Evolutionary conservation across 1,140 invertebrate genomes (phyloP).

Genomic region (Drosophila neocordata): DNA sequence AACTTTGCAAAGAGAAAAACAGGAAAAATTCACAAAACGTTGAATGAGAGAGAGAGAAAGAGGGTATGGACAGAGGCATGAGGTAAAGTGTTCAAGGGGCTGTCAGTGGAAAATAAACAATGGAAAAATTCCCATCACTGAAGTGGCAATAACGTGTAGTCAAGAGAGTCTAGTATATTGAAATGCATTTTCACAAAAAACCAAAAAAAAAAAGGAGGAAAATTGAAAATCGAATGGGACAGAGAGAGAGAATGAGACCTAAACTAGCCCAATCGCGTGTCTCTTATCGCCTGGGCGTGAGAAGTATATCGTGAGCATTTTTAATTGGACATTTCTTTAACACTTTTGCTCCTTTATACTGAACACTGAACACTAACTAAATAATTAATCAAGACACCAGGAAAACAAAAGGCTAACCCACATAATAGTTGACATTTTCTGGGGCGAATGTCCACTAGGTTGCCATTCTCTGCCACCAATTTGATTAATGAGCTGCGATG

Average conservation of each 20-base stretch:
- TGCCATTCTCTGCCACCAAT: constrained; percentile 23
- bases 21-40: constrained; percentile 5
- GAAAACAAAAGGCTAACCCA: constrained; percentile 53
- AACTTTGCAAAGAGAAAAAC: constrained; percentile 31
- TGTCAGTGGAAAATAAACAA: constrained; percentile 17
- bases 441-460: constrained; percentile 65
- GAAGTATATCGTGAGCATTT: constrained; percentile 29
- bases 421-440: constrained; percentile 53
- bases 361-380: constrained; percentile 51
- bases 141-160: constrained; percentile 69
- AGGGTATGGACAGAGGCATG: not conserved
- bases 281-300: constrained; percentile 37
- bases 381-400: constrained; percentile 70
- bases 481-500: constrained; percentile 75
- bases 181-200: constrained; percentile 36
- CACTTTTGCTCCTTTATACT: constrained; percentile 23
- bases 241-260: not conserved
- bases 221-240: not conserved
- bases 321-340: constrained; percentile 43
- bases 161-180: constrained; percentile 46
- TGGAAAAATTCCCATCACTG: constrained; percentile 38
- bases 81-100: constrained; percentile 43
- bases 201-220: not conserved
- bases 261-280: constrained; percentile 34
- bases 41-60: not conserved